phyloP scores from a whole-genome alignment of 2,113 vertebrate genomes.

The Oreochromis niloticus region DNA sequence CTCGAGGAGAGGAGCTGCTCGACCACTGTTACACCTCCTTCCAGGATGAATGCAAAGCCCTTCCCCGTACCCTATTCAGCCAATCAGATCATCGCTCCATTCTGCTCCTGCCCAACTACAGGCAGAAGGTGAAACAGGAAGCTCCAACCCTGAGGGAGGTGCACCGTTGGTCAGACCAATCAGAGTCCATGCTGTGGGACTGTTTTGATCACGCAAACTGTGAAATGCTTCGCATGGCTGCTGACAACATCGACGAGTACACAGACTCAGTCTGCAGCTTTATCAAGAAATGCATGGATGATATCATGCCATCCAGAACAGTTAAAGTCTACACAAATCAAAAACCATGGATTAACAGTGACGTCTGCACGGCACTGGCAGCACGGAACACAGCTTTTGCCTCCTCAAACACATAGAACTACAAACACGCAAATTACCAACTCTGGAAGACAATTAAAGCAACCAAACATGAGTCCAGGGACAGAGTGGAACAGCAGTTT shows the following conservation, averaged over 20 bases:
- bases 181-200: neutral
- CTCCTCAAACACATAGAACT: neutral
- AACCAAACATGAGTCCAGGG: neutral
- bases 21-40: neutral
- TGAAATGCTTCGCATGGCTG: neutral
- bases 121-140: neutral
- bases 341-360: neutral
- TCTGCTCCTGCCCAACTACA: neutral
- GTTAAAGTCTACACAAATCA: neutral
- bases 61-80: neutral
- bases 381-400: rapidly evolving
- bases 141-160: neutral
- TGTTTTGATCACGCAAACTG: neutral
- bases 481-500: rapidly evolving
- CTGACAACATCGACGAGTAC: neutral
- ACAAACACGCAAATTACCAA: neutral
- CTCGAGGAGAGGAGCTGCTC: rapidly evolving
- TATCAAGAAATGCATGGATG: neutral
- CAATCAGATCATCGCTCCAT: rapidly evolving
- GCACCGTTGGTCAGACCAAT: neutral
- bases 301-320: neutral
- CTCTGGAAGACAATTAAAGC: neutral
- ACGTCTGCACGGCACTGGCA: rapidly evolving
- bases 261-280: rapidly evolving
- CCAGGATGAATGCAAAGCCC: neutral